Base-by-base conservation (phyloP, 92 coral and sea anemone genomes). In the Zoanthus solanderi region DNA sequence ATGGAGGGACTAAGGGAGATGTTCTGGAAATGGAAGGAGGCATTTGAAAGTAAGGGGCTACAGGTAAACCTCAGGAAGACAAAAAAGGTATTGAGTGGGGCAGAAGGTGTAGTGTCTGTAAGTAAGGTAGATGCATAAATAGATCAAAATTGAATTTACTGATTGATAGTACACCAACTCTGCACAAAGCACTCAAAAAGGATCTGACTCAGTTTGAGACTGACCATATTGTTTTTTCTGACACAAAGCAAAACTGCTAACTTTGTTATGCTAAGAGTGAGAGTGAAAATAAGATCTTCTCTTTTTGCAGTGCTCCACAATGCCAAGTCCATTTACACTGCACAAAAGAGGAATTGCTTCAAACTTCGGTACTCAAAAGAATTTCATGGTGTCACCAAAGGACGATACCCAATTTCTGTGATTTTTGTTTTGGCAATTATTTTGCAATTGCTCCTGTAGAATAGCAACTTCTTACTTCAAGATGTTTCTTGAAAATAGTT, bases 261-360 rank as follows among this genome's bases (percentile, higher is more conserved):
- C 48, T 78, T 78, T 56, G 69, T 12, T 78, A 78, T 78, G 83
- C 69, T 12, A 78, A 29, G 68, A 68, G 48, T 30, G 50, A 78
- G 30, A 28, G 83, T 54, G 83, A 54, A 56, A 78, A 74, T 11
- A 78, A 78, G 17, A n/a, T n/a, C 32, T 31, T 13, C 69, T 78
- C 83, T 53, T 78, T 78, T 68, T 78, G 83, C 9, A 53, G 48
- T 54, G 50, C 69, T 78, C 12, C 83, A 3, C 81, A 53, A 47
- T 53, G 46, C 66, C 81, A 76, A 28, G 81, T 76, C 42, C 52
- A 52, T 76, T 56, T 46, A 17, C 78, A 47, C 28, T 74, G 57
- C 78, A 74, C 78, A 74, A 74, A 74, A 28, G 81, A 76, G 81
- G 5, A 53, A 76, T 30, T 76, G 81, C 30, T 76, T 76, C 32